phyloP scores from a whole-genome alignment of 1,140 invertebrate genomes.

The Cydia amplana region DNA sequence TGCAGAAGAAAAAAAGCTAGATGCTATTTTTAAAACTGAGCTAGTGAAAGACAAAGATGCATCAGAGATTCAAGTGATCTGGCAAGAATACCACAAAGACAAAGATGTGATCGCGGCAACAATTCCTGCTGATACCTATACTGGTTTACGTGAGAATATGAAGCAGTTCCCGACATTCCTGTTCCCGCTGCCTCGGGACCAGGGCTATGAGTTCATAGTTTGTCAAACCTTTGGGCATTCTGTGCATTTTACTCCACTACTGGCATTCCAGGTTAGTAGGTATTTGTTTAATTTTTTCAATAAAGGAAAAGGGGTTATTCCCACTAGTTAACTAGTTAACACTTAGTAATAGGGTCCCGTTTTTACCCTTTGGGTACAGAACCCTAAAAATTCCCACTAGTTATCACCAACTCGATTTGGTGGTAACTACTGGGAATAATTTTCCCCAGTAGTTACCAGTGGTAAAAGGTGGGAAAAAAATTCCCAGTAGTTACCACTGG shows the following conservation, averaged over 20 bases:
- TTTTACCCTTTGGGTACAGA: too few species aligned
- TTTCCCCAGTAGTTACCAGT: too few species aligned
- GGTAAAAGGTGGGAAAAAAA: too few species aligned
- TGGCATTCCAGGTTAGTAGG: constrained; percentile 88
- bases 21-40: constrained; percentile 90
- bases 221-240: constrained; percentile 86
- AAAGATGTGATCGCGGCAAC: constrained; percentile 88
- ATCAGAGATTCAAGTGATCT: constrained; percentile 88
- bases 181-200: constrained; percentile 88
- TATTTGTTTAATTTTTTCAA: too few species aligned
- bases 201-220: constrained; percentile 94
- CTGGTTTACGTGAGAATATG: constrained; percentile 80
- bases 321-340: too few species aligned
- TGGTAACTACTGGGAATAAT: too few species aligned
- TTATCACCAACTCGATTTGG: too few species aligned
- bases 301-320: too few species aligned
- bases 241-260: constrained; percentile 92
- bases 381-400: too few species aligned
- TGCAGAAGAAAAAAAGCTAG: constrained; percentile 80
- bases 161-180: constrained; percentile 86
- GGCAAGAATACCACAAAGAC: constrained; percentile 89
- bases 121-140: constrained; percentile 82
- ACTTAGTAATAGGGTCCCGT: too few species aligned
- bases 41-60: constrained; percentile 86
- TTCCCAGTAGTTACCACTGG: too few species aligned